Evolutionary conservation across 2,113 vertebrate species (phyloP).

Genomic region (Ancistrus triradiatus): DNA sequence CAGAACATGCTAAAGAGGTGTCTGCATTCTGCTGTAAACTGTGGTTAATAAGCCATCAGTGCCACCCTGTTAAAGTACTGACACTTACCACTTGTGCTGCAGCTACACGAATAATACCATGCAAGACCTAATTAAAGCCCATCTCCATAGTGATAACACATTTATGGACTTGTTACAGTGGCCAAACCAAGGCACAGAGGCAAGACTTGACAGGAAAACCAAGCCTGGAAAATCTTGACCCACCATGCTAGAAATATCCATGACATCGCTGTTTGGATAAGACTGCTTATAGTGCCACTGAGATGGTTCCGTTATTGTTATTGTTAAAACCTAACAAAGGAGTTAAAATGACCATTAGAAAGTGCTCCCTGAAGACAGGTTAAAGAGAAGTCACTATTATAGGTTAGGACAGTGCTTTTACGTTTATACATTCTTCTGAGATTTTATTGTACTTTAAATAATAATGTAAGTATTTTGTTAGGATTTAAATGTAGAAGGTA

Average conservation of each 20-base stretch:
- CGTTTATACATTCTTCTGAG: too few relatives aligned
- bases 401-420: too few relatives aligned
- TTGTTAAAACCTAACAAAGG: not conserved
- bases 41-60: not conserved
- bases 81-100: not conserved
- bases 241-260: not conserved
- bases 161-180: not conserved
- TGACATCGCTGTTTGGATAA: not conserved
- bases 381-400: not conserved
- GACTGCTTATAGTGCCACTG: not conserved
- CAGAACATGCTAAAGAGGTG: not conserved
- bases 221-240: not conserved
- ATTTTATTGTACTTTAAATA: too few relatives aligned
- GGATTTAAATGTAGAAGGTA: too few relatives aligned
- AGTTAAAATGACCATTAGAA: not conserved
- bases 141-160: not conserved
- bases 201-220: not conserved
- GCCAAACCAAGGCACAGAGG: not conserved
- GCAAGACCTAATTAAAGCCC: not conserved
- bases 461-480: too few relatives aligned
- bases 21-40: slow-evolving; percentile 1
- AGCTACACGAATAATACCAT: not conserved
- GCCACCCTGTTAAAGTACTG: not conserved
- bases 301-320: not conserved
- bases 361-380: not conserved